Percentiles rank a stretch among this genome's conserved stretches.
Conservation (phyloP, 1,140 invertebrate genomes). For the Bradynema listronoti region DNA sequence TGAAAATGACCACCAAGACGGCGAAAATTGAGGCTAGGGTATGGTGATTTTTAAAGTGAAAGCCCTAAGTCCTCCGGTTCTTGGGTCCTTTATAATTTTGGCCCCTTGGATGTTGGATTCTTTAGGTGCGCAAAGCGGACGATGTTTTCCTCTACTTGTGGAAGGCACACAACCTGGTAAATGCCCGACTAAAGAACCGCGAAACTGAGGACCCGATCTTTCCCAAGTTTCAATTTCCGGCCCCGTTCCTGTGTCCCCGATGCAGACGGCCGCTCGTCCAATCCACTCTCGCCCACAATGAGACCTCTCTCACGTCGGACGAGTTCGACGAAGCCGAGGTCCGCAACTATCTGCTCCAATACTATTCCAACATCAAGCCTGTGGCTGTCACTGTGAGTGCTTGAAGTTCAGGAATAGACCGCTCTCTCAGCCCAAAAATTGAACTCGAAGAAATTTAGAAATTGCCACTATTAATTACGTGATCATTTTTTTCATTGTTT, state of each 20-base stretch:
- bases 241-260: slow-evolving; percentile 50
- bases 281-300: no score
- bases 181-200: slow-evolving; percentile 45
- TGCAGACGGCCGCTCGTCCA: slow-evolving; percentile 34
- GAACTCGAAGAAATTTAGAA: no score
- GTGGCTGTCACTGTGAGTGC: no score
- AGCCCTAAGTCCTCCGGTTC: slow-evolving; percentile 7
- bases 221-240: slow-evolving; percentile 53
- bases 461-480: no score
- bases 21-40: slow-evolving; percentile 50
- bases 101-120: no score
- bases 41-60: slow-evolving; percentile 11
- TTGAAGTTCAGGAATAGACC: no score
- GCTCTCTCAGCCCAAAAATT: no score
- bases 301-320: no score
- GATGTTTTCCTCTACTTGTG: slow-evolving; percentile 57
- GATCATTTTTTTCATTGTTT: no score
- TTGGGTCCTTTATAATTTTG: slow-evolving; percentile 25
- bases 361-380: slow-evolving; percentile 37
- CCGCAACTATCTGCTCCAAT: slow-evolving; percentile 26
- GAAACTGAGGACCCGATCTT: slow-evolving; percentile 55
- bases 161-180: slow-evolving; percentile 57
- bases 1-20: slow-evolving; percentile 53
- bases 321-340: slow-evolving; percentile 25
- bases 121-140: slow-evolving; percentile 49